Evolutionary conservation across 2,113 vertebrate species (phyloP).

Genomic region (Alexandromys fortis): DNA sequence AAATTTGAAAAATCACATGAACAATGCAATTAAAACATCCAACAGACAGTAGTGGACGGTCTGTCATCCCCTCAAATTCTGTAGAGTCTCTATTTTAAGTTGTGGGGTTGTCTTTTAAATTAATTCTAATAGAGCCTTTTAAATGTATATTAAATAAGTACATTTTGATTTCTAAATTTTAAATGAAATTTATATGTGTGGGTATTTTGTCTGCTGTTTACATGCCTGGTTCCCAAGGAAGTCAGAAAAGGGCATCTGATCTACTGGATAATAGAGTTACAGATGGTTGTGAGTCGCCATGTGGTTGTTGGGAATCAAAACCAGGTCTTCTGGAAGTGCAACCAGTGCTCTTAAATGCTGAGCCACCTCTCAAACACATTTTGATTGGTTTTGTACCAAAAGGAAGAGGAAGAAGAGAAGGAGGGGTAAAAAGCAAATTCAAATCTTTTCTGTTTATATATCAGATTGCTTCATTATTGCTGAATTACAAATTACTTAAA

Average conservation of each 20-base stretch:
- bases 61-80: background rate
- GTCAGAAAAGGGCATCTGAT: background rate
- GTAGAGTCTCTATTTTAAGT: background rate
- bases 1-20: background rate
- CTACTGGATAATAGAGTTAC: background rate
- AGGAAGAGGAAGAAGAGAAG: background rate
- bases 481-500: constrained; percentile 8
- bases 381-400: background rate
- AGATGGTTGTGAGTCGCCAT: background rate
- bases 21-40: background rate
- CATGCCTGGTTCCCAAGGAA: background rate
- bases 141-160: background rate
- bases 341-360: background rate
- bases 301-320: background rate
- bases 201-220: background rate
- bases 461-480: background rate
- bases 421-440: background rate
- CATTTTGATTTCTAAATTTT: background rate
- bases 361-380: background rate
- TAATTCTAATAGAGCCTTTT: background rate
- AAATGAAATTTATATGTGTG: background rate
- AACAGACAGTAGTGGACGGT: too few relatives aligned
- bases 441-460: constrained; percentile 5
- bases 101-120: background rate
- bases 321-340: background rate